Evolutionary conservation across 1,140 invertebrate species (phyloP).

Genomic region (Hypsibius dujardini): DNA sequence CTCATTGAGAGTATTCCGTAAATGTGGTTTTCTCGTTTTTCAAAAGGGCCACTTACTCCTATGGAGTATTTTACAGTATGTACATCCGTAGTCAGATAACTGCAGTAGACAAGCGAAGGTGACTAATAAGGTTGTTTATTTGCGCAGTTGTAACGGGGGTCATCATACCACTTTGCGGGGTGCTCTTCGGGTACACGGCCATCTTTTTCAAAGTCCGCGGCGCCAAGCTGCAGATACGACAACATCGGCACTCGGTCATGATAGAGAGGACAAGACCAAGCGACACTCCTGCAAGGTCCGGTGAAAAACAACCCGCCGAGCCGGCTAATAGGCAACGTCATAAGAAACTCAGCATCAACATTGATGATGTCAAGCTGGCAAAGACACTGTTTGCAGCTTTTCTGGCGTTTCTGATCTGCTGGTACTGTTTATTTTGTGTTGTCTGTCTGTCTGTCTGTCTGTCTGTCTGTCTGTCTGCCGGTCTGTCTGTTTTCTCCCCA

Average conservation of each 20-base stretch:
- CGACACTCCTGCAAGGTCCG: neutral
- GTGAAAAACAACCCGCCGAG: neutral
- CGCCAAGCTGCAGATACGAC: neutral
- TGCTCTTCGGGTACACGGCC: slow-evolving; percentile 5
- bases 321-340: neutral
- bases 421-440: slow-evolving; percentile 5
- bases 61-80: neutral
- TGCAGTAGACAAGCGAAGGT: neutral
- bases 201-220: slow-evolving; percentile 15
- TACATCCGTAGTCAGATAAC: neutral
- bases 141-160: neutral
- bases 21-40: neutral
- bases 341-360: neutral
- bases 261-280: too few species aligned
- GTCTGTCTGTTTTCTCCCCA: too few species aligned
- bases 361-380: slow-evolving; percentile 23
- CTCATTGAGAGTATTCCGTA: too few species aligned
- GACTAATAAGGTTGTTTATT: neutral
- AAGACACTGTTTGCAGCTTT: slow-evolving; percentile 24
- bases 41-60: neutral
- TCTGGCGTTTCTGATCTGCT: slow-evolving; percentile 24
- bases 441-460: too few species aligned
- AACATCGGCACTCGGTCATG: neutral
- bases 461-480: too few species aligned
- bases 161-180: neutral